Base-by-base conservation (phyloP, 2,113 vertebrate genomes). In the Phalacrocorax carbo region DNA sequence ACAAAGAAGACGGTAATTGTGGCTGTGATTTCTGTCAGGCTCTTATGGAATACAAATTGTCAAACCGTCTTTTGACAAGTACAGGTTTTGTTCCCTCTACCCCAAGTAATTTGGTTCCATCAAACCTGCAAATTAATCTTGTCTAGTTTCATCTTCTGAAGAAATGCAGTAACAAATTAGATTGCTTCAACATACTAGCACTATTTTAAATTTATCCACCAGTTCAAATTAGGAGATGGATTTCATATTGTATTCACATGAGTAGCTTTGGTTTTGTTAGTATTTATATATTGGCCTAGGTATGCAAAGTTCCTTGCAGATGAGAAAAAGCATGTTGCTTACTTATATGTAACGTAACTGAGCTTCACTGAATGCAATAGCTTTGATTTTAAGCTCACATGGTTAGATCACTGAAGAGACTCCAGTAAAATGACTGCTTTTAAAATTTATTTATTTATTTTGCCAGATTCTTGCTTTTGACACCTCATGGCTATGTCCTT, bases 101-200 rank as follows among this genome's bases (percentile, higher is more conserved):
- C 76, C 81, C 82, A 84, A 46, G 66, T 95, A 76, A 93, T 88
- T 96, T 96, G 27, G 69, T 89, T 96, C 91, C 94, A 78, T 95
- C 86, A 95, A 34, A 61, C 52, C 71, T 92, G 82, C 22, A 88
- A 95, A 94, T 97, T 90, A 88, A 95, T 93, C 84, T 86, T 68
- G 51, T 70, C 60, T 89, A 75, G 65, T 83, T 95, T 89, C 95
- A 62, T 87, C 71, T 96, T 97, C 68, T 93, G 64, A 77, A 92
- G 65, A 88, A 94, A 92, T 40, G 16, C 57, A 72, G 94, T 86
- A 94, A 69, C 42, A 95, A 95, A 96, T 93, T 86, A 92, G 90
- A 96, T 87, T 87, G 46, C 82, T 89, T 96, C 91, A 94, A 38
- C 13, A 68, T 27, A 68, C 36, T 87, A 89, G 44, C 79, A 62